Conservation (phyloP, 2,797 vertebrate species). For the Telmatherina bonti region DNA sequence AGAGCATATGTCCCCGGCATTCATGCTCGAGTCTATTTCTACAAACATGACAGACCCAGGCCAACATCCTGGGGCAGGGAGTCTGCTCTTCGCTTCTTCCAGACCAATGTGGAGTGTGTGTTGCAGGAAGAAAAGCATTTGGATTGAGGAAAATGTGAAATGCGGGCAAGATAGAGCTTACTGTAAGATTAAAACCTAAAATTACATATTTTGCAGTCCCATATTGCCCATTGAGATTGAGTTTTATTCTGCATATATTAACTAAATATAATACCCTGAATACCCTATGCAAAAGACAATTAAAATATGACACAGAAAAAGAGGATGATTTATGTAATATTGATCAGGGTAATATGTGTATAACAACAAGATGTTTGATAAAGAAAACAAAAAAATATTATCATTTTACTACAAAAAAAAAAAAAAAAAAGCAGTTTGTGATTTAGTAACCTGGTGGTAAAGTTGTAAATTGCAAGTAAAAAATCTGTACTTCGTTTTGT, state of each 20-base stretch:
- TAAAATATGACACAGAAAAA: no score
- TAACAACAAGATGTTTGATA: no score
- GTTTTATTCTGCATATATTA: not conserved
- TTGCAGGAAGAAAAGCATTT: slow-evolving; percentile 3
- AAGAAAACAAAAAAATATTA: no score
- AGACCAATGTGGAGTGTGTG: slow-evolving; percentile 30
- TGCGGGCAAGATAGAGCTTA: not conserved
- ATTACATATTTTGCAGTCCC: not conserved
- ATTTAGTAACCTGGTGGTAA: no score
- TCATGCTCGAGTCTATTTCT: slow-evolving; percentile 65
- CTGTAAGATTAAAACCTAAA: not conserved
- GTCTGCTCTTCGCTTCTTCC: slow-evolving; percentile 58
- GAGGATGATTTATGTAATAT: no score
- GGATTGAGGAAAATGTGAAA: not conserved
- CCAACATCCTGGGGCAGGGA: slow-evolving; percentile 72
- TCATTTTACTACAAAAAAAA: no score
- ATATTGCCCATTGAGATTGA: not conserved
- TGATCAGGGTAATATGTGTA: no score
- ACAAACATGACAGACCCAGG: slow-evolving; percentile 65
- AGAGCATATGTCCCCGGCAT: slow-evolving; percentile 74
- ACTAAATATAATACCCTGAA: not conserved
- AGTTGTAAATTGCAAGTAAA: no score
- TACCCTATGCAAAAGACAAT: no score
- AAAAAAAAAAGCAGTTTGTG: no score
- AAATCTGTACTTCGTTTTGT: no score